These are phyloP conservation scores for Gallinago jamesoni DNA, from an alignment of 2,113 vertebrate species.

Conservation along the genomic window DNA sequence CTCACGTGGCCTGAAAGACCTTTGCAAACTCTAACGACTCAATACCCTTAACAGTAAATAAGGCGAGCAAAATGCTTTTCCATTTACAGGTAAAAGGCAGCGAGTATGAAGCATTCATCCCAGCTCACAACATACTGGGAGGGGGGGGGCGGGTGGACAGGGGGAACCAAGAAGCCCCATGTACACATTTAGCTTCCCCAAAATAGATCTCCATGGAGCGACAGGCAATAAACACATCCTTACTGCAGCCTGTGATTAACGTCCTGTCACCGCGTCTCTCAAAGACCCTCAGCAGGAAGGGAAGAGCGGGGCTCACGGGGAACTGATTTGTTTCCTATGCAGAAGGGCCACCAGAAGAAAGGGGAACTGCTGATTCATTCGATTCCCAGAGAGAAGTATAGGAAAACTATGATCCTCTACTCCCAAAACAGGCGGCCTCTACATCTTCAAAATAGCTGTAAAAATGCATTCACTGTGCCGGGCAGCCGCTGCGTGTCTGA, in stretches of 20 bases:
- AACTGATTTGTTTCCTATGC: neutral
- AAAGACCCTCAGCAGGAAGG: neutral
- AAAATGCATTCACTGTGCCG: neutral
- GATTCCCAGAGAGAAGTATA: neutral
- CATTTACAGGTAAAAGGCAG: neutral
- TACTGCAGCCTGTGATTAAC: neutral
- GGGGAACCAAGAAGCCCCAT: neutral
- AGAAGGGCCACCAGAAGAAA: neutral
- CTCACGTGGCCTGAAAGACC: accelerated
- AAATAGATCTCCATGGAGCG: neutral
- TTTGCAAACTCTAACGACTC: neutral
- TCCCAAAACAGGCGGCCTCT: neutral
- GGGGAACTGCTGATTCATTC: neutral
- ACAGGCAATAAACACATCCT: neutral
- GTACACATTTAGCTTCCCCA: neutral
- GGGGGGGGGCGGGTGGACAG: too few species aligned
- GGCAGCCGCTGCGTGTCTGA: accelerated
- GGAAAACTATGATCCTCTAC: accelerated
- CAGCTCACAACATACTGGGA: accelerated
- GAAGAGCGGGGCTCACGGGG: neutral
- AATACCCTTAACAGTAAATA: accelerated
- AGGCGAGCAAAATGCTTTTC: neutral
- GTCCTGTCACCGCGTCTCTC: neutral
- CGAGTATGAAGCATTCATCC: neutral
- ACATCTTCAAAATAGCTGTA: neutral